These are phyloP conservation scores for Petrocephalus zakoni DNA, from an alignment of 2,113 vertebrate genomes.

Conservation along the genomic window DNA sequence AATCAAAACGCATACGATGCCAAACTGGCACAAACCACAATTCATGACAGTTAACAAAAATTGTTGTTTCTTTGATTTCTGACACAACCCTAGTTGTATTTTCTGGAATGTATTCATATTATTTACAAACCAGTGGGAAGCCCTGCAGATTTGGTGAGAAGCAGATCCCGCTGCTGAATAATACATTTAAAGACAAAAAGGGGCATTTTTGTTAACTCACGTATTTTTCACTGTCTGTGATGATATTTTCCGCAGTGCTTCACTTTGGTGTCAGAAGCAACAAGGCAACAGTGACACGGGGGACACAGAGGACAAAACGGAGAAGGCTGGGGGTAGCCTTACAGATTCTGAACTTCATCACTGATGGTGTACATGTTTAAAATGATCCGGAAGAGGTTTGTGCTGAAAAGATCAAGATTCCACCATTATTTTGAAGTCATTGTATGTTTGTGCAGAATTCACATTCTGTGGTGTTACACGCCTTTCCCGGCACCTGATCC, in stretches of 20 bases:
- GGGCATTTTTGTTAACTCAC: slow-evolving; percentile 1
- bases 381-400: background rate
- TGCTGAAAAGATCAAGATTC: background rate
- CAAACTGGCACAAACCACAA: background rate
- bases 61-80: background rate
- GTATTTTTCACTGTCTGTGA: background rate
- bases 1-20: background rate
- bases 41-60: background rate
- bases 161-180: background rate
- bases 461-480: background rate
- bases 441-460: background rate
- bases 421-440: background rate
- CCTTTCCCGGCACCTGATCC: background rate
- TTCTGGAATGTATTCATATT: background rate
- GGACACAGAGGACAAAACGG: background rate
- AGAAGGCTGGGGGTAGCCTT: background rate
- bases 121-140: background rate
- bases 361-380: background rate
- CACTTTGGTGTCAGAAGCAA: background rate
- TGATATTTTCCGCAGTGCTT: background rate
- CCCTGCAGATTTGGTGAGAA: background rate
- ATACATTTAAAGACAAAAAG: background rate
- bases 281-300: background rate
- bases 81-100: background rate
- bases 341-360: background rate